These are phyloP conservation scores for Microctenopoma lineatum DNA, from an alignment of 2,797 vertebrate species.

Conservation along the genomic window DNA sequence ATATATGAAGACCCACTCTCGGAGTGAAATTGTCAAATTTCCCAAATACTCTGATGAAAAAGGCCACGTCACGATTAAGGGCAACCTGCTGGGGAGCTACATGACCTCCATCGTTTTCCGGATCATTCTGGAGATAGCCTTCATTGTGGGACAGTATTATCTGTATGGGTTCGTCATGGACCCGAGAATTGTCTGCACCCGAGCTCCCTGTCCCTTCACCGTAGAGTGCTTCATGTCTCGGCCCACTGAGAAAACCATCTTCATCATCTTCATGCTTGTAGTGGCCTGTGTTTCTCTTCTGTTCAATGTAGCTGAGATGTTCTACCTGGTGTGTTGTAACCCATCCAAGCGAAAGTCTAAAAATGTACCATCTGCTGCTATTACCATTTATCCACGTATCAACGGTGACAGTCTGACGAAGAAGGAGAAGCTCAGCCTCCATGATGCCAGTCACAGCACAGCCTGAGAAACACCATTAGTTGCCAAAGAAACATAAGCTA, in stretches of 20 bases:
- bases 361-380: background rate
- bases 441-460: slow-evolving; percentile 32
- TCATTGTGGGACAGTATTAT: slow-evolving; percentile 93
- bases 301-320: slow-evolving; percentile 92
- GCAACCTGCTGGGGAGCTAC: slow-evolving; percentile 91
- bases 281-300: slow-evolving; percentile 89
- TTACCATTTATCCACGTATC: slow-evolving; percentile 44
- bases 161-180: slow-evolving; percentile 93
- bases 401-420: slow-evolving; percentile 18
- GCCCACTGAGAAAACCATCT: slow-evolving; percentile 96
- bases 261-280: slow-evolving; percentile 96
- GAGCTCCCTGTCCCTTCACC: slow-evolving; percentile 90
- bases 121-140: slow-evolving; percentile 91
- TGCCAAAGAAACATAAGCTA: background rate
- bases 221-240: slow-evolving; percentile 97
- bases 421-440: slow-evolving; percentile 47
- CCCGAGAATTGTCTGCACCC: slow-evolving; percentile 86
- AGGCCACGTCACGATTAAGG: slow-evolving; percentile 88
- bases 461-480: slow-evolving; percentile 26
- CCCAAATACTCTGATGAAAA: slow-evolving; percentile 81
- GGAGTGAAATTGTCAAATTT: slow-evolving; percentile 16
- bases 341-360: slow-evolving; percentile 55
- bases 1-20: slow-evolving; percentile 66
- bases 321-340: slow-evolving; percentile 89
- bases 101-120: slow-evolving; percentile 91